These are phyloP conservation scores for Drosophila parabipectinata DNA, from an alignment of 1,140 invertebrate species.

Conservation along the genomic window DNA sequence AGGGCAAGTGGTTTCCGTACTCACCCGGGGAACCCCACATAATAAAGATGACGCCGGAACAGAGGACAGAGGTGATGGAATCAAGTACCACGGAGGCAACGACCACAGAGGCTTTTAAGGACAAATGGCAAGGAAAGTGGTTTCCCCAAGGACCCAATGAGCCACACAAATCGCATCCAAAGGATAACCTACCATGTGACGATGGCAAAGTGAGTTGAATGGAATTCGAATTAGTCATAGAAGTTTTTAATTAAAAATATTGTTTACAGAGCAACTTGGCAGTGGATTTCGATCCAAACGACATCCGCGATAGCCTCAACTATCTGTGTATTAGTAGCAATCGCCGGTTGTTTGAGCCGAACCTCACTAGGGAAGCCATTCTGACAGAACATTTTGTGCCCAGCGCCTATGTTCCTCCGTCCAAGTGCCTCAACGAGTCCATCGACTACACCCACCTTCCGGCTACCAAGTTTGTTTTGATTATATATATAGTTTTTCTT, in stretches of 20 bases:
- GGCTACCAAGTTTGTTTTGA: slow-evolving; percentile 86
- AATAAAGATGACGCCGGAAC: background rate
- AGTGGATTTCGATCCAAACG: slow-evolving; percentile 89
- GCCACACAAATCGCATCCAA: slow-evolving; percentile 12
- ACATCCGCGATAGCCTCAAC: slow-evolving; percentile 87
- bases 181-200: slow-evolving; percentile 85
- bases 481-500: background rate
- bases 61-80: background rate
- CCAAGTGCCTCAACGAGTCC: slow-evolving; percentile 89
- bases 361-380: slow-evolving; percentile 84
- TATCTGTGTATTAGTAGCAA: slow-evolving; percentile 82
- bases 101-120: background rate
- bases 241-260: background rate
- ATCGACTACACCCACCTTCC: slow-evolving; percentile 88
- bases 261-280: slow-evolving; percentile 87
- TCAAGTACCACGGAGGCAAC: background rate
- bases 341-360: slow-evolving; percentile 84
- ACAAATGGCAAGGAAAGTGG: slow-evolving; percentile 18
- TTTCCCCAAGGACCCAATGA: slow-evolving; percentile 60
- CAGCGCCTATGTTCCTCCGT: slow-evolving; percentile 86
- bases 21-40: slow-evolving; percentile 38
- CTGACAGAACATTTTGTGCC: slow-evolving; percentile 87
- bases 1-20: slow-evolving; percentile 60
- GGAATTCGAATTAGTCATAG: slow-evolving; percentile 2
- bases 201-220: slow-evolving; percentile 87